Evolutionary conservation across 2,113 vertebrate genomes (phyloP).

Genomic region (Burhinus bistriatus): DNA sequence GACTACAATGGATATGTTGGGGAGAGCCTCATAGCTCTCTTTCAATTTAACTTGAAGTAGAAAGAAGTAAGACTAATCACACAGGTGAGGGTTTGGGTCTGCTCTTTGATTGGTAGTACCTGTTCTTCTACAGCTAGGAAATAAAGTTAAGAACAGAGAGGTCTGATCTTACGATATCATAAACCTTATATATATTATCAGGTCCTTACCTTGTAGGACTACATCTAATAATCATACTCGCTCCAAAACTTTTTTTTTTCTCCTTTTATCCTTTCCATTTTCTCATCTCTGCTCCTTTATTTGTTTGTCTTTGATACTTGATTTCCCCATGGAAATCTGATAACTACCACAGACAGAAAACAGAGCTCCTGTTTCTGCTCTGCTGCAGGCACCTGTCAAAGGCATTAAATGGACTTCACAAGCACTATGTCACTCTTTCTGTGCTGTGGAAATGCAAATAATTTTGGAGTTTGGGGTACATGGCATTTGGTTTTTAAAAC

Average conservation of each 20-base stretch:
- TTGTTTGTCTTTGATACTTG: background rate
- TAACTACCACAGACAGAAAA: background rate
- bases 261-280: background rate
- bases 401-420: background rate
- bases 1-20: background rate
- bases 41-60: background rate
- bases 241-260: background rate
- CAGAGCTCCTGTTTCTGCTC: background rate
- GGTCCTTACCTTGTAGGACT: background rate
- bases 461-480: background rate
- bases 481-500: constrained; percentile 6
- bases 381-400: background rate
- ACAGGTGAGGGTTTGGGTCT: background rate
- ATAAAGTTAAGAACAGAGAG: background rate
- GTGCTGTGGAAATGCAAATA: background rate
- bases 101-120: background rate
- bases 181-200: background rate
- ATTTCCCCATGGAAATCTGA: background rate
- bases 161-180: background rate
- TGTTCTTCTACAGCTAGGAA: background rate
- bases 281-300: background rate
- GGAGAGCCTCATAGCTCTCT: background rate
- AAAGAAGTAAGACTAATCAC: background rate
- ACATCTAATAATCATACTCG: background rate
- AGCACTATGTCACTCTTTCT: background rate